phyloP scores from a whole-genome alignment of 2,888 invertebrate species.

The Thymelicus sylvestris region DNA sequence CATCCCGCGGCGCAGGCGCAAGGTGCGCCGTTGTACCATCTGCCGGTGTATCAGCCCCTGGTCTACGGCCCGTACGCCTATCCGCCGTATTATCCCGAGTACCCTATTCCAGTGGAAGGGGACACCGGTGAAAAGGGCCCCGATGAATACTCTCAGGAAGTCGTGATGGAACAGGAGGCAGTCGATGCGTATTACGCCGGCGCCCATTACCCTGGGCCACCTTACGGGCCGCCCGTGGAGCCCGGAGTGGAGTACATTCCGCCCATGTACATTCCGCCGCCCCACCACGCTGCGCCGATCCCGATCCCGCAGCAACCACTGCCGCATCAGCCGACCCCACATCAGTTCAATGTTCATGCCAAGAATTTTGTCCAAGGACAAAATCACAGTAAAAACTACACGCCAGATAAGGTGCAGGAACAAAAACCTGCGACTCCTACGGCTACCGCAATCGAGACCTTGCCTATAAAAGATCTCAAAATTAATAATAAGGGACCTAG shows the following conservation, averaged over 20 bases:
- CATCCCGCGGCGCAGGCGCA: conserved; percentile 78
- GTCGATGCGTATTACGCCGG: conserved; percentile 77
- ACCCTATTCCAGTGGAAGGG: conserved; percentile 75
- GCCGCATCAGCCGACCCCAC: conserved; percentile 65
- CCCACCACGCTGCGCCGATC: conserved; percentile 65
- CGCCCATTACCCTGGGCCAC: conserved; percentile 68
- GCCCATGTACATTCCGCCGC: conserved; percentile 73
- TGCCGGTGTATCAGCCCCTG: conserved; percentile 80
- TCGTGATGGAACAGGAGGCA: conserved; percentile 79
- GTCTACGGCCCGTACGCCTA: conserved; percentile 78
- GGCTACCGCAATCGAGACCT: conserved; percentile 60
- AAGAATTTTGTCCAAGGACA: conserved; percentile 80
- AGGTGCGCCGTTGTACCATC: conserved; percentile 80
- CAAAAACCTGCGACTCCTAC: conserved; percentile 56
- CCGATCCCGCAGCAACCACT: conserved; percentile 65
- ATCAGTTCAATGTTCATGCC: conserved; percentile 81
- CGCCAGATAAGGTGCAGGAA: conserved; percentile 60
- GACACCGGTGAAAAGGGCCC: conserved; percentile 73
- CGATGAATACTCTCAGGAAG: conserved; percentile 76
- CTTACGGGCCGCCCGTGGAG: conserved; percentile 72
- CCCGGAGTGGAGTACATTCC: conserved; percentile 74
- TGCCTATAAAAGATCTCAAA: conserved; percentile 77
- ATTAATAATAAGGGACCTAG: conserved; percentile 62
- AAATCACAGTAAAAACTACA: conserved; percentile 59
- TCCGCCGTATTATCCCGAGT: conserved; percentile 78